Evolutionary conservation across 1,140 invertebrate species (phyloP).

Genomic region (Oryctes rhinoceros): DNA sequence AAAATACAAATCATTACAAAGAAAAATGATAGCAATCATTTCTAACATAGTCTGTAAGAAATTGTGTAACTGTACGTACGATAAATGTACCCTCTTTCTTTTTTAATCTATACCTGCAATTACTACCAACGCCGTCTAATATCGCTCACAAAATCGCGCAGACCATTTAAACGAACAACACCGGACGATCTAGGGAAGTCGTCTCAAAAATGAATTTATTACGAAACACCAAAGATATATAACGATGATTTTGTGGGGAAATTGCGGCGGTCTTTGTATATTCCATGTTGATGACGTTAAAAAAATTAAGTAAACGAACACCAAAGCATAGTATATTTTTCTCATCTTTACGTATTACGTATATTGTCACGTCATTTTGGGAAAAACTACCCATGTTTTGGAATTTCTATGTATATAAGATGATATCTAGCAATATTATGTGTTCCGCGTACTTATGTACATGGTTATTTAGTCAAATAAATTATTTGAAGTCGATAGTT

Average conservation of each 20-base stretch:
- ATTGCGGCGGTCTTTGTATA: not conserved
- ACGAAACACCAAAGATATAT: conserved; percentile 40
- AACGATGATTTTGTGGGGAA: not conserved
- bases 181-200: not conserved
- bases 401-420: conserved; percentile 41
- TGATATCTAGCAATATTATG: conserved; percentile 42
- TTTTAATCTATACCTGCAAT: not conserved
- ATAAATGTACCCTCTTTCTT: conserved; percentile 29
- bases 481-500: conserved; percentile 37
- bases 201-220: conserved; percentile 3
- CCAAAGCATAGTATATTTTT: conserved; percentile 36
- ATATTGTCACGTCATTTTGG: not conserved
- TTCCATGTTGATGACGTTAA: conserved; percentile 35
- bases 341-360: not conserved
- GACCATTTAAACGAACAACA: not conserved
- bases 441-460: conserved; percentile 43
- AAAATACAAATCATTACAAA: conserved; percentile 19
- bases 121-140: not conserved
- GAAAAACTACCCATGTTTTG: conserved; percentile 22
- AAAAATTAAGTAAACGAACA: not conserved
- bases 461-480: conserved; percentile 43
- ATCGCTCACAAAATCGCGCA: not conserved
- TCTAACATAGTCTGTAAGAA: conserved; percentile 31
- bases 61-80: conserved; percentile 38
- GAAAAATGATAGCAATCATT: conserved; percentile 36